A percentile compares a stretch with the other conserved stretches of the same genome.
Evolutionary conservation across 2,797 vertebrate species (phyloP).

Genomic region (Bradypodion pumilum): DNA sequence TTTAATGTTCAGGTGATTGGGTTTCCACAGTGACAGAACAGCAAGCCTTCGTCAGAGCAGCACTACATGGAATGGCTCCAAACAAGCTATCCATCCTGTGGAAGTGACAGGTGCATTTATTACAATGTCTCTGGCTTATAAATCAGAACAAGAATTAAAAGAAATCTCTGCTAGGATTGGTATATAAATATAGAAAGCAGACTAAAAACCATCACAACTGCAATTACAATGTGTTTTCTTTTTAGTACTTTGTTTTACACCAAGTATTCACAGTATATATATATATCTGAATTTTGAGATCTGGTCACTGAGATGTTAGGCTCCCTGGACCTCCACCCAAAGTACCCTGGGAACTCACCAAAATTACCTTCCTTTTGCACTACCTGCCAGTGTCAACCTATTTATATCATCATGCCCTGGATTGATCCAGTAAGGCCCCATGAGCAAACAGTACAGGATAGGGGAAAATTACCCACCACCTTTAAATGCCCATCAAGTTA

Average conservation of each 20-base stretch:
- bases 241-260: conserved; percentile 14
- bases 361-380: no score
- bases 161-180: conserved; percentile 35
- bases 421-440: no score
- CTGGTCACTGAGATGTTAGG: no score
- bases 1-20: conserved; percentile 24
- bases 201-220: conserved; percentile 36
- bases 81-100: conserved; percentile 32
- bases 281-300: no score
- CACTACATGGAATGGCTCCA: conserved; percentile 11
- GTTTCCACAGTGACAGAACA: conserved; percentile 29
- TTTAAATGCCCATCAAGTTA: no score
- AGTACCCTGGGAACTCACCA: no score
- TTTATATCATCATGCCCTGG: no score
- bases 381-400: no score
- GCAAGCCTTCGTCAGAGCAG: conserved; percentile 33
- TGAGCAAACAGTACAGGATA: no score
- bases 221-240: conserved; percentile 28
- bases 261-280: conserved; percentile 14
- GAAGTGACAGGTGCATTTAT: conserved; percentile 50
- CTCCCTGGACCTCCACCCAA: no score
- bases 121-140: conserved; percentile 48
- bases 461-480: no score
- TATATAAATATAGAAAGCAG: conserved; percentile 43
- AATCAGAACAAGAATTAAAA: conserved; percentile 47